Conservation (phyloP, 2,888 invertebrate genomes). For the Rambutsinella grinnellia region DNA sequence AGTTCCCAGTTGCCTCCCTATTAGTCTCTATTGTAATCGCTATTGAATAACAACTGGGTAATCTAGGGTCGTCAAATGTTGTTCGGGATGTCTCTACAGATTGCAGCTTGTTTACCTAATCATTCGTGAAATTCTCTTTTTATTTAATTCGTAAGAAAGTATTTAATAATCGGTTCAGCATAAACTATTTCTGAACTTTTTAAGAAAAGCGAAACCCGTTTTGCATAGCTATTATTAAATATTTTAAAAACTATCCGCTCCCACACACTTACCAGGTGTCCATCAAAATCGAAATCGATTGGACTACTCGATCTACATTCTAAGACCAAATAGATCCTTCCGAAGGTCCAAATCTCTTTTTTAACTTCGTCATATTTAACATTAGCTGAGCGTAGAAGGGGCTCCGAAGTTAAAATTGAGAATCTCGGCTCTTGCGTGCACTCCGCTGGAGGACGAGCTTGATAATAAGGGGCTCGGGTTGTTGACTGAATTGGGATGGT, state of each 20-base stretch:
- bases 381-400: constrained; percentile 34
- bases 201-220: too few species aligned
- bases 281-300: constrained; percentile 57
- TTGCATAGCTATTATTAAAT: neutral
- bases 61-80: constrained; percentile 24
- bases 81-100: constrained; percentile 48
- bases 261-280: constrained; percentile 56
- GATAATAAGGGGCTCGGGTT: constrained; percentile 19
- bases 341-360: constrained; percentile 54
- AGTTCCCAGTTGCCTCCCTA: constrained; percentile 56
- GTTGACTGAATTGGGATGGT: neutral
- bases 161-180: neutral
- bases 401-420: constrained; percentile 40
- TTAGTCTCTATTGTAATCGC: constrained; percentile 40
- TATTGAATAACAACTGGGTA: constrained; percentile 50
- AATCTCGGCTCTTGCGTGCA: constrained; percentile 53
- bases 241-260: too few species aligned
- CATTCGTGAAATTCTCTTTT: neutral
- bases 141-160: neutral
- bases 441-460: constrained; percentile 33
- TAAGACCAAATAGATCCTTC: constrained; percentile 44
- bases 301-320: constrained; percentile 47
- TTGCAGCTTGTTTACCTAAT: constrained; percentile 54
- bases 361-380: constrained; percentile 41
- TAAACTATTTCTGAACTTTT: neutral